Percentiles rank a stretch among this genome's conserved stretches.
Evolutionary conservation across 2,888 invertebrate species (phyloP).

Genomic region (Glaucopsyche alexis): DNA sequence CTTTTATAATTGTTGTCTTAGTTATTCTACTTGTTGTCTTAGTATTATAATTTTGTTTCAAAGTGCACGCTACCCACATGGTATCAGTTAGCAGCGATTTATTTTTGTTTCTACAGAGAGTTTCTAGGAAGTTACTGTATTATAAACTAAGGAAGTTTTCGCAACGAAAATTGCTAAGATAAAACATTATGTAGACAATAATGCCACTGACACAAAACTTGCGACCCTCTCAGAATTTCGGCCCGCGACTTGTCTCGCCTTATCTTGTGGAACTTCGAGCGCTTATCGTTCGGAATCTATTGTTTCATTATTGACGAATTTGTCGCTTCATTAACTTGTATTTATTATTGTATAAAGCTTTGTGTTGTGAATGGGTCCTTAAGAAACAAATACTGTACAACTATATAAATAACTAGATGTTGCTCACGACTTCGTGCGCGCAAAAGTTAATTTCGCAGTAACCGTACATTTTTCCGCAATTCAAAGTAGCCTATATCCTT

Average conservation of each 20-base stretch:
- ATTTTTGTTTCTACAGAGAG: neutral
- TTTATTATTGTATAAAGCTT: neutral
- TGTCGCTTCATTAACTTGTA: neutral
- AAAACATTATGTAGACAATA: neutral
- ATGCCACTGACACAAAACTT: constrained; percentile 35
- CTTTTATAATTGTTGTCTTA: too few relatives aligned
- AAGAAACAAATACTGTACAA: too few relatives aligned
- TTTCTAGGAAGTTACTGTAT: neutral
- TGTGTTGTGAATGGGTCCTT: neutral
- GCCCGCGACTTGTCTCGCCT: constrained; percentile 44
- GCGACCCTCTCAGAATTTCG: constrained; percentile 55
- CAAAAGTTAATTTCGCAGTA: too few relatives aligned
- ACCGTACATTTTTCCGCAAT: too few relatives aligned
- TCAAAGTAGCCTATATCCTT: too few relatives aligned
- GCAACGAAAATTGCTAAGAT: too few relatives aligned
- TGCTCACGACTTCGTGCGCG: too few relatives aligned
- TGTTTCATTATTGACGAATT: constrained; percentile 23
- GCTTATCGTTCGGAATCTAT: constrained; percentile 50
- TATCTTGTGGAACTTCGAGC: constrained; percentile 61
- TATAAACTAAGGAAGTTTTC: constrained; percentile 45
- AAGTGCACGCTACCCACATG: neutral
- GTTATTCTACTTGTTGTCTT: too few relatives aligned
- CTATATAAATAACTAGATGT: too few relatives aligned
- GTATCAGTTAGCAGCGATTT: neutral
- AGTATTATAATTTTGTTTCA: too few relatives aligned